A percentile compares a stretch with the other conserved stretches of the same genome.
Conservation (phyloP, 2,113 vertebrate species). For the Passer domesticus region DNA sequence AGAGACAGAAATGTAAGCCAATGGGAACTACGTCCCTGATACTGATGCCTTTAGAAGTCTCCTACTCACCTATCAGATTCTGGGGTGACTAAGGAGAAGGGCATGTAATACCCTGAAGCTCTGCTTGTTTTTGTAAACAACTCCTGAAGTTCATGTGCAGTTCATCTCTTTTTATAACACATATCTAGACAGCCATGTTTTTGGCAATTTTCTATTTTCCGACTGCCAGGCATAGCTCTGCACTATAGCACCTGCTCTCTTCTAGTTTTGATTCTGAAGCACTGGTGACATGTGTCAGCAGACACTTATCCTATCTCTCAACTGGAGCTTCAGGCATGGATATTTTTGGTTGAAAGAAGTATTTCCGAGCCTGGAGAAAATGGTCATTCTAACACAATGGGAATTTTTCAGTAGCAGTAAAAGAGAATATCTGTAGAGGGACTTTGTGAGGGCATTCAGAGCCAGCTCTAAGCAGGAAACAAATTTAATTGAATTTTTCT, state of each 20-base stretch:
- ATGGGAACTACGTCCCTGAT: neutral
- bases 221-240: slow-evolving; percentile 17
- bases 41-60: slow-evolving; percentile 21
- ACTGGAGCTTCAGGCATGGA: slow-evolving; percentile 29
- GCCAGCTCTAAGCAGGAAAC: neutral
- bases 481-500: neutral
- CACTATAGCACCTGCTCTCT: slow-evolving; percentile 46
- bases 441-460: neutral
- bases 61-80: slow-evolving; percentile 60
- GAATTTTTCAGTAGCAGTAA: neutral
- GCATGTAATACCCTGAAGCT: slow-evolving; percentile 38
- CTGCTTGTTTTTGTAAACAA: slow-evolving; percentile 57
- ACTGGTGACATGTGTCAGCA: slow-evolving; percentile 56
- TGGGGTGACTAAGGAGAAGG: slow-evolving; percentile 49
- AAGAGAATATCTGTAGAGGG: neutral
- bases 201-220: slow-evolving; percentile 37
- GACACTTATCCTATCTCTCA: slow-evolving; percentile 40
- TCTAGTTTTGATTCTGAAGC: slow-evolving; percentile 24
- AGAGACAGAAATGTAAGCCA: slow-evolving; percentile 54
- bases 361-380: slow-evolving; percentile 8
- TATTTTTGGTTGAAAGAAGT: slow-evolving; percentile 60
- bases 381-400: neutral
- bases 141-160: slow-evolving; percentile 21
- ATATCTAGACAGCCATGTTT: slow-evolving; percentile 34
- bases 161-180: slow-evolving; percentile 63